A percentile compares a stretch with the other conserved stretches of the same genome.
These are phyloP conservation scores for Psammodynastes pulverulentus DNA, from an alignment of 2,113 vertebrate species.

Conservation along the genomic window DNA sequence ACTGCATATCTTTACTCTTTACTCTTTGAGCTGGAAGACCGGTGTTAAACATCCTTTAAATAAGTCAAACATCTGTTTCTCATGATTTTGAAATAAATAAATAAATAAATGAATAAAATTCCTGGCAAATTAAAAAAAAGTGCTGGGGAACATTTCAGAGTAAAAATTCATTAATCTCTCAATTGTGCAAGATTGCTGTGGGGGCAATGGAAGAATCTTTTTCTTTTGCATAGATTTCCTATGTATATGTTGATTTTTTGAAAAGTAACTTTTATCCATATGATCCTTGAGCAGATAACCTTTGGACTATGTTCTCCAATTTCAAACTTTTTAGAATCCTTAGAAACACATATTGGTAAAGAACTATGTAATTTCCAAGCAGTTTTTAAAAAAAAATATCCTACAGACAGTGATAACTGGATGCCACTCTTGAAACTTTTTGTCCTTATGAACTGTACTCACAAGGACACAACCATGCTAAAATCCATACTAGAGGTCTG, in stretches of 20 bases:
- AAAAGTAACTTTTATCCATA: not conserved
- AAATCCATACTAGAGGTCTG: not conserved
- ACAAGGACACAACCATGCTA: not conserved
- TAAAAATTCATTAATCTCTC: not conserved
- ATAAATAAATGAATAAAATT: not conserved
- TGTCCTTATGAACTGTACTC: not conserved
- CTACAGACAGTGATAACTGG: not conserved
- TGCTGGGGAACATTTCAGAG: not conserved
- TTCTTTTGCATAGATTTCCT: not conserved
- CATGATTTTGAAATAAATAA: not conserved
- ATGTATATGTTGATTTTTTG: not conserved
- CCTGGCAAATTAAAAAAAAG: not conserved
- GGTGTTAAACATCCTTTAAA: not conserved
- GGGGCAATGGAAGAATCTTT: not conserved
- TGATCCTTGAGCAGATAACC: not conserved
- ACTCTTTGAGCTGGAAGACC: not conserved
- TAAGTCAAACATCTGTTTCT: not conserved
- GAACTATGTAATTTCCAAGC: not conserved
- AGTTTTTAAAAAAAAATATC: not conserved
- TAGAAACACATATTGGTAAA: not conserved
- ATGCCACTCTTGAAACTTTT: not conserved
- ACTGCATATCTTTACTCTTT: not conserved
- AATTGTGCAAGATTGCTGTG: not conserved
- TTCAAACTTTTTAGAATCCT: not conserved
- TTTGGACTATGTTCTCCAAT: not conserved